Base-by-base conservation (phyloP, 1,140 invertebrate genomes). In the Parapsyche elsis region DNA sequence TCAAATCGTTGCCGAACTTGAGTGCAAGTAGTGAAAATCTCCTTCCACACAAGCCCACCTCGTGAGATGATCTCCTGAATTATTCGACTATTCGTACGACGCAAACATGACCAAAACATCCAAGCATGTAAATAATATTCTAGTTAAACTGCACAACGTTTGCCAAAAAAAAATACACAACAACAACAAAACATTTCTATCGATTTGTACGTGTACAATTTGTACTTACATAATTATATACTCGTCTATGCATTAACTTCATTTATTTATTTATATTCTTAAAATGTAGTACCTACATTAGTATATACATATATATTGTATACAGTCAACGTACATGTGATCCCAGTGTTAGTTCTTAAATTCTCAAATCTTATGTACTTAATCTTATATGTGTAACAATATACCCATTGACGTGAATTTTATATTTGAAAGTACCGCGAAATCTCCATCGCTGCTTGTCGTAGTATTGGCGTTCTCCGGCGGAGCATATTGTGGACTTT, bases 1-100 rank as follows among this genome's bases (percentile, higher is more conserved):
- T 90, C 83, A 90, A 90, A 84, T 92, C 91, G 83, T 88, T 92
- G 87, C 92, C 91, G 86, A 92, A 92, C 88, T 87, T 92, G 85
- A 92, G 90, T 87, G 90, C 91, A 83, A 91, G 89, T 85, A 90
- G 91, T 86, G 91, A 92, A 86, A 90, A 88, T 84, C 88, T 92
- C 81, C 90, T 91, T 75, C 93, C 85, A 2, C 73, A 81, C 44
- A 81, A 81, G 49, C 24, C 78, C 26, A 78, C 16, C 49, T 80
- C 80, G 21, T 83, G 82, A 81, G 78, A 53, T 23, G 16, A 38
- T 64, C 26, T 12, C 59, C n/a, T n/a, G n/a, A n/a, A n/a, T n/a
- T n/a, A n/a, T n/a, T 24, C 26, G 24, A 53, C 49, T 16, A 53
- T 53, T 10, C 49, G 16, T 12, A 53, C 10, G 49, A 53, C 16